Conservation (phyloP, 53 echinoderm and acorn worm genomes). For the Paelopatides confundens region DNA sequence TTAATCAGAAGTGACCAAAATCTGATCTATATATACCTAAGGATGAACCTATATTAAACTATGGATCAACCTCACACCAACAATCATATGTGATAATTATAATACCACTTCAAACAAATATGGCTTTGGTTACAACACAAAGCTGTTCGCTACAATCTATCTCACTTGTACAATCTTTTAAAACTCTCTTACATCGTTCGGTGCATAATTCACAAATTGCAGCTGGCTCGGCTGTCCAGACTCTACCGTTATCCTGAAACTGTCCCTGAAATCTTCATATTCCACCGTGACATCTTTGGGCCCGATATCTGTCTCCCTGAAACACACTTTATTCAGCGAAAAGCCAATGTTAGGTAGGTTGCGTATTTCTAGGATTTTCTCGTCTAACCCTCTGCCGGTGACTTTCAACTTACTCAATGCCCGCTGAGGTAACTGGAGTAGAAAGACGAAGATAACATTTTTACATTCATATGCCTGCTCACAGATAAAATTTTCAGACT, state of each 20-base stretch:
- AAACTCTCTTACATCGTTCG: slow-evolving; percentile 80
- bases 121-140: too few species aligned
- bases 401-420: slow-evolving; percentile 82
- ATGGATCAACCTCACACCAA: too few species aligned
- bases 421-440: slow-evolving; percentile 80
- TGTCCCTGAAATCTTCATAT: slow-evolving; percentile 81
- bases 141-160: too few species aligned
- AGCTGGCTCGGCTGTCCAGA: slow-evolving; percentile 81
- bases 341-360: slow-evolving; percentile 82
- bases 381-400: slow-evolving; percentile 68
- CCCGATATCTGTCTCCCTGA: slow-evolving; percentile 67
- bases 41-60: too few species aligned
- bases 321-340: slow-evolving; percentile 75
- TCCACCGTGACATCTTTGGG: slow-evolving; percentile 69
- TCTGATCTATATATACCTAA: too few species aligned
- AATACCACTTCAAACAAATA: too few species aligned
- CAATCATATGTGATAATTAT: too few species aligned
- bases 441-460: too few species aligned
- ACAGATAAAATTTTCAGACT: too few species aligned
- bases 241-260: slow-evolving; percentile 70
- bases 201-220: slow-evolving; percentile 65
- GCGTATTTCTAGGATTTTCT: slow-evolving; percentile 72
- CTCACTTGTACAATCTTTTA: too few species aligned
- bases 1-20: too few species aligned
- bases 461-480: too few species aligned